Conservation (phyloP, 1,140 invertebrate species). For the Contarinia nasturtii region DNA sequence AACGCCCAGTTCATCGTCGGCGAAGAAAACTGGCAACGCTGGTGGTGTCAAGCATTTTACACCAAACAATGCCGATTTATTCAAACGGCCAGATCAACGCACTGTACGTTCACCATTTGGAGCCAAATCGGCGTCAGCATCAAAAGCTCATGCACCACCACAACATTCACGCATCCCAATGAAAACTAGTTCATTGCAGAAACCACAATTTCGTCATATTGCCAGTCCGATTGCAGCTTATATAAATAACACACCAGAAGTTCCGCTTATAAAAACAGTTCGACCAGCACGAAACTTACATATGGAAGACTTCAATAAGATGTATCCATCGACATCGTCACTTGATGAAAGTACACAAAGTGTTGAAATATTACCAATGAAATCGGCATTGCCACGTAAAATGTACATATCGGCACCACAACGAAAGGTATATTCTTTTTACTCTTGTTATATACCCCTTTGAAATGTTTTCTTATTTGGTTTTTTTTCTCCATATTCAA, state of each 20-base stretch:
- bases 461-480: no score
- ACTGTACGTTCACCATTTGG: not conserved
- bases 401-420: constrained; percentile 19
- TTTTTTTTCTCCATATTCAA: no score
- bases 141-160: not conserved
- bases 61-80: constrained; percentile 3
- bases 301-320: no score
- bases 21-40: not conserved
- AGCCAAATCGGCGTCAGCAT: not conserved
- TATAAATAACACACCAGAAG: constrained; percentile 20
- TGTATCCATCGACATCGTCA: not conserved
- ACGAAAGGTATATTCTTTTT: constrained; percentile 11
- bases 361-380: constrained; percentile 12
- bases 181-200: constrained; percentile 5
- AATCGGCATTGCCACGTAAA: constrained; percentile 13
- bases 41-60: not conserved
- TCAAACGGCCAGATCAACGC: not conserved
- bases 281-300: not conserved
- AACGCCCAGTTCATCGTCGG: not conserved
- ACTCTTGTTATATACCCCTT: not conserved
- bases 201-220: constrained; percentile 17
- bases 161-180: not conserved
- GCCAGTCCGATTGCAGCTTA: constrained; percentile 23
- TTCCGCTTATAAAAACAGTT: constrained; percentile 1
- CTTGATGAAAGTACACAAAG: constrained; percentile 6